phyloP scores from a whole-genome alignment of 2,888 invertebrate genomes.

The Drosophila paranaensis region DNA sequence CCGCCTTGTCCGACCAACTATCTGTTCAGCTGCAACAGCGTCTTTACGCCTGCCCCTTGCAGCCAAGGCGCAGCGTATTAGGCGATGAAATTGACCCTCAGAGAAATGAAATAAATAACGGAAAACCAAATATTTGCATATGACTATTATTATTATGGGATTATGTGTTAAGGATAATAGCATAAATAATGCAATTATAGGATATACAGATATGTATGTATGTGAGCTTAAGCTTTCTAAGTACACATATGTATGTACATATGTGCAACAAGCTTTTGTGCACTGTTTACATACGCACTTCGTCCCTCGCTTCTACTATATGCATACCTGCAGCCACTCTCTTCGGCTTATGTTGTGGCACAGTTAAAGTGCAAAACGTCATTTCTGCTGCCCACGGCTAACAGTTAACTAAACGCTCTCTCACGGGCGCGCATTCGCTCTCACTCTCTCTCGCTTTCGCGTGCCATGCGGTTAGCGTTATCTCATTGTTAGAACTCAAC shows the following conservation, averaged over 20 bases:
- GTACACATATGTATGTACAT: neutral
- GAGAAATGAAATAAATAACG: slow-evolving; percentile 29
- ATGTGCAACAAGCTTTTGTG: neutral
- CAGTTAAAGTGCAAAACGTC: neutral
- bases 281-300: neutral
- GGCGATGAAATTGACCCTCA: neutral
- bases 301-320: neutral
- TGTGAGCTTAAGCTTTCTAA: neutral
- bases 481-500: neutral
- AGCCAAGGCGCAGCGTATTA: slow-evolving; percentile 49
- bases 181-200: no score
- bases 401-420: neutral
- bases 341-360: slow-evolving; percentile 1
- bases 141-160: no score
- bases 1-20: slow-evolving; percentile 61
- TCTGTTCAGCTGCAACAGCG: slow-evolving; percentile 60
- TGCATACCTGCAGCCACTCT: neutral
- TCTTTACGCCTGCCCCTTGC: slow-evolving; percentile 54
- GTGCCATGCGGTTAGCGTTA: neutral
- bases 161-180: no score
- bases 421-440: neutral
- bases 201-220: no score
- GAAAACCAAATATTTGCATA: neutral
- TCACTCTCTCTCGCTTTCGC: neutral
- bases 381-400: neutral